Evolutionary conservation across 2,797 vertebrate species (phyloP).

Genomic region (Morelia viridis): DNA sequence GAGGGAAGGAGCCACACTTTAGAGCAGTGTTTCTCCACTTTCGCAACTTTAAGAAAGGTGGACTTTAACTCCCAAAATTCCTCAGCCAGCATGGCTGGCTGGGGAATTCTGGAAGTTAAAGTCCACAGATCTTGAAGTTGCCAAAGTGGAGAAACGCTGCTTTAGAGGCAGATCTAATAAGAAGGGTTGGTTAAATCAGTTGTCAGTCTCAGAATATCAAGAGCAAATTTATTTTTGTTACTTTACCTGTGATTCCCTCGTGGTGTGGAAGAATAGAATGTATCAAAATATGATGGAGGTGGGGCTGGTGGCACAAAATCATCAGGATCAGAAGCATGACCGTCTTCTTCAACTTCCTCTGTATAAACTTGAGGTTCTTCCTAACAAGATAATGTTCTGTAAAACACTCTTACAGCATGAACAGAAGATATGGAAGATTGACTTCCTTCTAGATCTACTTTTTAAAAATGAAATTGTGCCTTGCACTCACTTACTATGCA

Average conservation of each 20-base stretch:
- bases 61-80: background rate
- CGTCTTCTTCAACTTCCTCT: constrained; percentile 77
- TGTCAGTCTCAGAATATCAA: background rate
- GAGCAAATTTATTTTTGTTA: background rate
- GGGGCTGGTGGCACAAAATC: constrained; percentile 82
- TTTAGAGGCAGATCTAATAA: background rate
- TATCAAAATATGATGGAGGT: constrained; percentile 85
- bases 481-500: constrained; percentile 73
- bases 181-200: background rate
- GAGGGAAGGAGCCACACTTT: background rate
- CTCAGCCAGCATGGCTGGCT: no score
- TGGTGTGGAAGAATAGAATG: constrained; percentile 77
- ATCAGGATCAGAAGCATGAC: constrained; percentile 73
- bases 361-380: constrained; percentile 73
- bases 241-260: constrained; percentile 75
- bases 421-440: background rate
- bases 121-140: no score
- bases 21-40: background rate
- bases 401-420: background rate
- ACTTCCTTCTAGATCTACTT: background rate
- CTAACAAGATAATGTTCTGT: constrained; percentile 65
- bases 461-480: background rate
- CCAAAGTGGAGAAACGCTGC: no score
- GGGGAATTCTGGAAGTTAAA: no score
- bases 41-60: background rate